These are phyloP conservation scores for Lepeophtheirus nordmannii DNA, from an alignment of 2,888 invertebrate genomes.

Conservation along the genomic window DNA sequence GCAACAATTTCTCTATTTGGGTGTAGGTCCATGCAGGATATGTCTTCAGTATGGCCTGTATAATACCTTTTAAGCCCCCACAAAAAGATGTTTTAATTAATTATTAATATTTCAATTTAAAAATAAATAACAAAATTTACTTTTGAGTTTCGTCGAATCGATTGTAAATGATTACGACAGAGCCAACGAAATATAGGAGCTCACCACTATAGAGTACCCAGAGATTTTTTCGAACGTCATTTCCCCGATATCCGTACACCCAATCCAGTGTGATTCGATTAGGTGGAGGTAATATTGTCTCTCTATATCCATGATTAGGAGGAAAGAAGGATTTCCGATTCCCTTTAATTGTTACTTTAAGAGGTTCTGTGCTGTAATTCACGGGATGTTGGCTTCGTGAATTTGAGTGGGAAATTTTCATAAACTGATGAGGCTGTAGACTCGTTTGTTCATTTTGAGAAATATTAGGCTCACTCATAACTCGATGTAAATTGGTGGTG, in stretches of 20 bases:
- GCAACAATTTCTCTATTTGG: constrained; percentile 74
- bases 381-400: neutral
- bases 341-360: constrained; percentile 64
- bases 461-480: neutral
- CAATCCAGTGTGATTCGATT: constrained; percentile 77
- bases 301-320: constrained; percentile 64
- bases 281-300: constrained; percentile 69
- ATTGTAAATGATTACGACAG: constrained; percentile 73
- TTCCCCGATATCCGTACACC: constrained; percentile 90
- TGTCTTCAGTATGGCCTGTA: constrained; percentile 77
- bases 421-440: no score
- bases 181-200: constrained; percentile 76
- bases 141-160: constrained; percentile 63
- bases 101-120: neutral
- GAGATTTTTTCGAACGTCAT: constrained; percentile 70
- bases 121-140: neutral
- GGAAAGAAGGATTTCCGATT: constrained; percentile 69
- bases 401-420: neutral
- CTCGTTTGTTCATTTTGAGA: neutral
- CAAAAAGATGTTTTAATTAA: no score
- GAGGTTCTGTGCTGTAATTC: constrained; percentile 47
- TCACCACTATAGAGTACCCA: constrained; percentile 88
- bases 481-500: constrained; percentile 6
- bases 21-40: constrained; percentile 77
- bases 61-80: constrained; percentile 49